phyloP scores from a whole-genome alignment of 2,888 invertebrate genomes.

The Drosophila borealis region DNA sequence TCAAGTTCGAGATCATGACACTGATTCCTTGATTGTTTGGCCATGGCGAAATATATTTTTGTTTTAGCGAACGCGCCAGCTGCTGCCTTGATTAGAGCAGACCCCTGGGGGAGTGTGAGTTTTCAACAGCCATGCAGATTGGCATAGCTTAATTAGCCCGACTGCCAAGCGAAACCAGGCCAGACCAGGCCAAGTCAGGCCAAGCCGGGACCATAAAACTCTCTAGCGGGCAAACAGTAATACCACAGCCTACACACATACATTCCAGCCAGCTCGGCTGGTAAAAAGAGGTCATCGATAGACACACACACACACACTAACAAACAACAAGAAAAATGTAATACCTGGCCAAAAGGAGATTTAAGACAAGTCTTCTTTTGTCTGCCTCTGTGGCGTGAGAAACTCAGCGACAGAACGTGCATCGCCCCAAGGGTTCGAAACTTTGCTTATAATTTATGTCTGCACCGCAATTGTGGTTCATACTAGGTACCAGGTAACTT shows the following conservation, averaged over 20 bases:
- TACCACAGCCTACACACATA: slow-evolving; percentile 44
- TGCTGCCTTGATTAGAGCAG: slow-evolving; percentile 56
- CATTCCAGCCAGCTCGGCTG: slow-evolving; percentile 31
- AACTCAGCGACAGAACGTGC: slow-evolving; percentile 73
- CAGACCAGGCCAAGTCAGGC: slow-evolving; percentile 37
- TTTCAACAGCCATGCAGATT: slow-evolving; percentile 60
- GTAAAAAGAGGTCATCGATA: slow-evolving; percentile 73
- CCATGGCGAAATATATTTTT: slow-evolving; percentile 36
- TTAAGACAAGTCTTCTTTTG: slow-evolving; percentile 41
- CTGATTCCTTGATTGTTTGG: slow-evolving; percentile 65
- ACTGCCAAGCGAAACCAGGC: slow-evolving; percentile 52
- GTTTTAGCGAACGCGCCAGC: slow-evolving; percentile 31
- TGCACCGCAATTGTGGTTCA: slow-evolving; percentile 46
- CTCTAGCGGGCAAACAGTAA: slow-evolving; percentile 23
- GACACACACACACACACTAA: slow-evolving; percentile 46
- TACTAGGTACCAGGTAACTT: slow-evolving; percentile 10
- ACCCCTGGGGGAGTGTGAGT: slow-evolving; percentile 33
- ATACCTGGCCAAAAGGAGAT: slow-evolving; percentile 48
- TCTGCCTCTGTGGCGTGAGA: slow-evolving; percentile 63
- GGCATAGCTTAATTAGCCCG: slow-evolving; percentile 75
- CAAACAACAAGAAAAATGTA: slow-evolving; percentile 32
- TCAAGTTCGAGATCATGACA: slow-evolving; percentile 82
- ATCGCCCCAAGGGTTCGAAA: slow-evolving; percentile 70
- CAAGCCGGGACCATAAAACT: slow-evolving; percentile 7
- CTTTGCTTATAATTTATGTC: slow-evolving; percentile 71